Evolutionary conservation across 1,140 invertebrate species (phyloP), one percentile per base, ranked within the genome.

Genomic region (Lithobius niger): DNA sequence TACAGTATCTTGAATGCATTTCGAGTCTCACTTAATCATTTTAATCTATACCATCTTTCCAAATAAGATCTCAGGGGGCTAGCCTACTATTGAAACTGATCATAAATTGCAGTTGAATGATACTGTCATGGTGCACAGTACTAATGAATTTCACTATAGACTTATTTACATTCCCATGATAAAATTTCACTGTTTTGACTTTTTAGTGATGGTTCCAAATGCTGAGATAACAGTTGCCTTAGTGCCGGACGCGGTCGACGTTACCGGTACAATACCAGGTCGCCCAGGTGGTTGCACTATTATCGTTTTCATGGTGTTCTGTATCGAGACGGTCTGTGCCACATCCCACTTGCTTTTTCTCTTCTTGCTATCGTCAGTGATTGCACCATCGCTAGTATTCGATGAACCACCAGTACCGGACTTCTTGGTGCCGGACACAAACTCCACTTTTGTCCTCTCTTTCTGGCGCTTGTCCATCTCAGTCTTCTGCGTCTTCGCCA

Each of bases 391-490:
- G n/a, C n/a, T n/a, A n/a, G n/a, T n/a, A n/a, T n/a, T 13, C 36
- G 36, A 15, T n/a, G 36, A 13, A 13, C 13, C n/a, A n/a, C 6
- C 10, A 48, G 45, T n/a, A 26, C 21, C 36, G 2, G 60, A 49
- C 42, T 64, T 64, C 52, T 70, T 72, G 31, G 87, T 82, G 10
- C 88, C 89, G 2, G 84, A 82, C 0, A 89, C 82, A 67, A 92
- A 86, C 67, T 94, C 89, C 60, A 73, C 86, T 72, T 94, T 94
- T 15, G 86, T 80, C 67, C 83, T 82, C 42, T 92, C 88, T 64
- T 92, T 93, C 62, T 94, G 89, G 48, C 88, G 71, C 65, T 83
- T 84, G 31, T 95, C 88, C 88, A 95, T 95, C 72, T 95, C 90
- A 6, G 79, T 70, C 71, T 90, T 94, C 65, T 96, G 93, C 3